Base-by-base conservation (phyloP, 2,797 vertebrate genomes). In the Coregonus ussuriensis region DNA sequence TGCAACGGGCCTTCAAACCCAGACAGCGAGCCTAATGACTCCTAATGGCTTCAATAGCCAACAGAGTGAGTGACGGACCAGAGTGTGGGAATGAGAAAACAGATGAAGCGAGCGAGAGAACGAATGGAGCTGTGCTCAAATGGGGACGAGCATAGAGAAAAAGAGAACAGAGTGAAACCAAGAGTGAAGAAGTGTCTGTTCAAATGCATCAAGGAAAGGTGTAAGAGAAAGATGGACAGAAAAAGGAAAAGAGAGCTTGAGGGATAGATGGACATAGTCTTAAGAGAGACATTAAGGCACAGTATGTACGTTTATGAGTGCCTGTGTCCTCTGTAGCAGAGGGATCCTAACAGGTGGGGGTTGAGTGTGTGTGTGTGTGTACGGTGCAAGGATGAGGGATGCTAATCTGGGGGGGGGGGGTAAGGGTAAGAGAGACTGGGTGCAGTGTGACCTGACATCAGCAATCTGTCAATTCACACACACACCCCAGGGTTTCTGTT, bases 31-130 rank as follows among this genome's bases (percentile, higher is more conserved):
- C 71, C 15, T 31, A 73, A 97, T 97, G 96, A 97, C 95, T 95
- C 92, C 78, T 97, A 97, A 98, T 97, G 96, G 97, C 95, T 96
- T 97, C 96, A 95, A 96, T 96, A 95, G 95, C 96, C 95, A 94
- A 90, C 88, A 81, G 91, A 89, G 92, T 90, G 89, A 92, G 86
- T 91, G 91, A 91, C 81, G 72, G 85, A 89, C 87, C 88, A 90
- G 89, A 81, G 84, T 79, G 80, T 86, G 79, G 86, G 86, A 72
- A 37, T 18, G 51, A 53, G 52, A 52, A 29, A 53, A 72, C 54
- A 47, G 53, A 76, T 15, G 67, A 59, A 70, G 47, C 18, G 52
- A 51, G 33, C n/a, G 51, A 79, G 69, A 74, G 72, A 76, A 65
- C 56, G 41, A 68, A 74, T 35, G 25, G 31, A 37, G 47, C 1